Base-by-base conservation (phyloP, 2,113 vertebrate genomes). In the Chunga burmeisteri region DNA sequence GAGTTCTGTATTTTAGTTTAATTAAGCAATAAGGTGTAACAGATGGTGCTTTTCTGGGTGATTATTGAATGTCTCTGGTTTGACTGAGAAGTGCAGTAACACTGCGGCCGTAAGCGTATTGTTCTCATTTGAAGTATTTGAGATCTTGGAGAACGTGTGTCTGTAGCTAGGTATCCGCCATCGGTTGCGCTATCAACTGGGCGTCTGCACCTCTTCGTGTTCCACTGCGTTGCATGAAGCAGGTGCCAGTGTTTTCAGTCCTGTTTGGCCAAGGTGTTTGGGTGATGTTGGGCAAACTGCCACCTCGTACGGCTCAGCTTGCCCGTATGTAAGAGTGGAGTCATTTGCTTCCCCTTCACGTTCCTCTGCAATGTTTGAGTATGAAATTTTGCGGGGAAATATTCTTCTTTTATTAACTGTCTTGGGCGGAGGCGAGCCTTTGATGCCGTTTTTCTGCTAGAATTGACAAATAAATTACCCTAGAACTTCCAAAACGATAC, bases 21-120 rank as follows among this genome's bases (percentile, higher is more conserved):
- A 98, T 98, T 98, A 98, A 98, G 97, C 96, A 97, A 93, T 98
- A 98, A 98, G 97, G 91, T 86, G 23, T 86, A 97, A 96, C 98
- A 98, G 97, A 98, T 98, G 98, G 98, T 95, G 88, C 93, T n/a
- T 98, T 97, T 96, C 97, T 98, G 97, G 95, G 93, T 95, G 96
- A 97, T 97, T 97, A 96, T 97, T 94, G 95, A 93, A 65, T 27
- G 89, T 94, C 97, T 97, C 93, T 86, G 88, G 75, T 95, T 97
- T 92, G 96, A 96, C 94, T 91, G 89, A 94, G 94, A 90, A 88
- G 84, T 25, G 71, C 96, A 92, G 83, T 49, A 86, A 73, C 88
- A 46, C 95, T 4, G 5, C 40, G 46, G 56, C 71, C 61, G 38
- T 7, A 13, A 93, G 88, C 55, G 70, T 34, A 20, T 50, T 52